Conservation (phyloP, 1,140 invertebrate genomes). For the Procambarus virginalis region DNA sequence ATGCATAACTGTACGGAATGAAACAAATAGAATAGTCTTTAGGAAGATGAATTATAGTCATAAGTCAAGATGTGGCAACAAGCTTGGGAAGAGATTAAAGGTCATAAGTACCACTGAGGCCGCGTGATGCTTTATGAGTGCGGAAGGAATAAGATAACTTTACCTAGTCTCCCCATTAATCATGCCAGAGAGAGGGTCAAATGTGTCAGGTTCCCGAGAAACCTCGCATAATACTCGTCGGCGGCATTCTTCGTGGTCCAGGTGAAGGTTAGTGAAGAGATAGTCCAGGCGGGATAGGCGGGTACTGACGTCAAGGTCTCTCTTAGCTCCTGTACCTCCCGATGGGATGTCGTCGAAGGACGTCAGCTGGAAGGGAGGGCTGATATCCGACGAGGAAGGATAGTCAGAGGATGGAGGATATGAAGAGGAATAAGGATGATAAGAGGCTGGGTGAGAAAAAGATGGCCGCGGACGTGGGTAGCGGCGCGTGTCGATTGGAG, state of each 20-base stretch:
- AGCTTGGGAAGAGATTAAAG: too few species aligned
- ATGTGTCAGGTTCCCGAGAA: constrained; percentile 36
- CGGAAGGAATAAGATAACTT: not conserved
- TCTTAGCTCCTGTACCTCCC: not conserved
- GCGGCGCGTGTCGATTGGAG: constrained; percentile 21
- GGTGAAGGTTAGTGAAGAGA: constrained; percentile 52
- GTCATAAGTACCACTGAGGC: too few species aligned
- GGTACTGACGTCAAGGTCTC: constrained; percentile 24
- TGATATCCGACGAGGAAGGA: constrained; percentile 18
- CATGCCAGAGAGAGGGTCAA: constrained; percentile 45
- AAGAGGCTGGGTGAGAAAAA: not conserved
- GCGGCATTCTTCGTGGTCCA: constrained; percentile 51
- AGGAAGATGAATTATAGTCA: too few species aligned
- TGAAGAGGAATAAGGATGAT: not conserved
- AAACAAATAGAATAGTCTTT: too few species aligned
- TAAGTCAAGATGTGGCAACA: too few species aligned
- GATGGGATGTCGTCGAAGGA: constrained; percentile 51
- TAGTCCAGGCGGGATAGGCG: constrained; percentile 61
- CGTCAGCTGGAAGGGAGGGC: constrained; percentile 31
- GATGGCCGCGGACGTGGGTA: not conserved
- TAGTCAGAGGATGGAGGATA: not conserved
- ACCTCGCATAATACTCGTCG: constrained; percentile 53
- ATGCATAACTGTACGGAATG: too few species aligned
- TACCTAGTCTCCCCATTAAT: constrained; percentile 43
- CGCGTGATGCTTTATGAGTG: too few species aligned